Conservation (phyloP, 2,888 invertebrate species). For the Sycophila texana region DNA sequence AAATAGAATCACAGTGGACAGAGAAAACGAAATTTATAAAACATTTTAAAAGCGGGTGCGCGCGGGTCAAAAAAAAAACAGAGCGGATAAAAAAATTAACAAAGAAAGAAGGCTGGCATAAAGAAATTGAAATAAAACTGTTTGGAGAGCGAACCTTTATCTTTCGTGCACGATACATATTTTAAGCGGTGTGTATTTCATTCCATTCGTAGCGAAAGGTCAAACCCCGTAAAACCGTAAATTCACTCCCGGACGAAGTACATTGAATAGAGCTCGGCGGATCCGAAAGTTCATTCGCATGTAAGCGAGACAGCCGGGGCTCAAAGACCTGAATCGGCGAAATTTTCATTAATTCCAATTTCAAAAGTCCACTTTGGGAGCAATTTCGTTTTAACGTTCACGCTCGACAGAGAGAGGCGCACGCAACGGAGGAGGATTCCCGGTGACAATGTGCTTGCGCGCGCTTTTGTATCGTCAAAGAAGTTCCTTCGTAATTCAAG, state of each 20-base stretch:
- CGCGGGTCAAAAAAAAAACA: no score
- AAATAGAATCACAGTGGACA: no score
- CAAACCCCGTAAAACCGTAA: neutral
- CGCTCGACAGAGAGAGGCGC: neutral
- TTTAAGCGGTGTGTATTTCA: no score
- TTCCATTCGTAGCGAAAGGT: no score
- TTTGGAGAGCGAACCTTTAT: no score
- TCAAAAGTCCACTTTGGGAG: neutral
- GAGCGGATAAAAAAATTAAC: no score
- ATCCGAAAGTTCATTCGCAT: neutral
- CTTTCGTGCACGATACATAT: no score
- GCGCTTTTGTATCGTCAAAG: slow-evolving; percentile 29
- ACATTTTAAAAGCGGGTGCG: no score
- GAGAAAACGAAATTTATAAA: no score
- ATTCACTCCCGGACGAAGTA: neutral
- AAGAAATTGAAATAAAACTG: no score
- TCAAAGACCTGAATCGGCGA: neutral
- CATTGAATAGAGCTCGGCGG: neutral
- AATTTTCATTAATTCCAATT: neutral
- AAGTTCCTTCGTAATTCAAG: slow-evolving; percentile 17
- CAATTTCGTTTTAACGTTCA: neutral
- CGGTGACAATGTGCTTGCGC: slow-evolving; percentile 1
- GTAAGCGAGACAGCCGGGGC: no score
- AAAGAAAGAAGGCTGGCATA: no score
- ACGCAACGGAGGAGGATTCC: neutral